phyloP scores from a whole-genome alignment of 1,140 invertebrate genomes.

The Zaprionus gabonicus region DNA sequence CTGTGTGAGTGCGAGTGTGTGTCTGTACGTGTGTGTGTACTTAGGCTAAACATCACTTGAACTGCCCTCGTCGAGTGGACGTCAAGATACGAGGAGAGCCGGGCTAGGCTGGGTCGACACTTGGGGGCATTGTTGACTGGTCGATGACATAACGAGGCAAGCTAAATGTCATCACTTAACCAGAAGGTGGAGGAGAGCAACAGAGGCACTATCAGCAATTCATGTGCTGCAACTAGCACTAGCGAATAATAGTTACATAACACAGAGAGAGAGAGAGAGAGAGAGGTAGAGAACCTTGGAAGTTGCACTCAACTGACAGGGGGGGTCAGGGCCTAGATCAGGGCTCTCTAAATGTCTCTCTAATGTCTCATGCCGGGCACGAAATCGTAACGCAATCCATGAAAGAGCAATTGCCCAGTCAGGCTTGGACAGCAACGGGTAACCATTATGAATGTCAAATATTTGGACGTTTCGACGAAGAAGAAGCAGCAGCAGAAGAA shows the following conservation, averaged over 20 bases:
- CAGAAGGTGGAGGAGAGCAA: conserved; percentile 5
- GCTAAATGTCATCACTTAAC: conserved; percentile 34
- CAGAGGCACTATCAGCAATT: conserved; percentile 22
- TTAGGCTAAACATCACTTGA: conserved; percentile 44
- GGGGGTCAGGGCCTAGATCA: conserved; percentile 1
- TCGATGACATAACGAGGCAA: conserved; percentile 34
- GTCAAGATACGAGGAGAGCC: conserved; percentile 7
- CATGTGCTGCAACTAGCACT: conserved; percentile 20
- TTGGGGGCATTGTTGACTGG: conserved; percentile 31
- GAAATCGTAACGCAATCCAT: conserved; percentile 27
- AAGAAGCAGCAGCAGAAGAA: conserved; percentile 8
- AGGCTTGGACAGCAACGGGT: conserved; percentile 20
- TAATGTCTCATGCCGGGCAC: conserved; percentile 45
- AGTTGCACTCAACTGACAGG: conserved; percentile 7
- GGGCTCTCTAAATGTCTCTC: conserved; percentile 5
- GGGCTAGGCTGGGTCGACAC: conserved; percentile 17
- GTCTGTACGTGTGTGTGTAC: conserved; percentile 14
- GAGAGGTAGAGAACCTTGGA: conserved; percentile 15
- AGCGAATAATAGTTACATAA: conserved; percentile 11
- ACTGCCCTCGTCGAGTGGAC: conserved; percentile 30
- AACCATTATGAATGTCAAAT: conserved; percentile 74
- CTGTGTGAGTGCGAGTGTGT: conserved; percentile 4
- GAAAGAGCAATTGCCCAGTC: conserved; percentile 18
- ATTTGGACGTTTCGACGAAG: conserved; percentile 47
- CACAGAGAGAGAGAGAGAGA: not conserved